These are phyloP conservation scores for Odontothrips loti DNA, from an alignment of 2,888 invertebrate genomes.

Conservation along the genomic window DNA sequence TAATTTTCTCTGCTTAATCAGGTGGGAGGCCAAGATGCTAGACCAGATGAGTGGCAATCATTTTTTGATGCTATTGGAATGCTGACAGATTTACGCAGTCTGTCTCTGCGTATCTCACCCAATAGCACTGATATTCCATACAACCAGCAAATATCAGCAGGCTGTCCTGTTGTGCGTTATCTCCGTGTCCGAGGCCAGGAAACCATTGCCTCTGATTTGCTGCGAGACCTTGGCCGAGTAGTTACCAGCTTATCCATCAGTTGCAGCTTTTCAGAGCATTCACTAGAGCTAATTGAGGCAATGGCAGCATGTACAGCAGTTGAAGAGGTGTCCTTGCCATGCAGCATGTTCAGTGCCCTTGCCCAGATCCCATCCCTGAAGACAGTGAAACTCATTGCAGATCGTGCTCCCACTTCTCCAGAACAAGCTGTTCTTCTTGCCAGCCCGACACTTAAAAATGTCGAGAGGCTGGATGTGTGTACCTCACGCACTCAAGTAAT, in stretches of 20 bases:
- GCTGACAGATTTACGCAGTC: constrained; percentile 1
- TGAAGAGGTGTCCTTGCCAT: background rate
- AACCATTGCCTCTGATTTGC: background rate
- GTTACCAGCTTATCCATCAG: background rate
- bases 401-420: background rate
- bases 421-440: background rate
- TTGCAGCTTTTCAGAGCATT: background rate
- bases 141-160: background rate
- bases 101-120: constrained; percentile 9
- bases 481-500: background rate
- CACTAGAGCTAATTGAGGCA: background rate
- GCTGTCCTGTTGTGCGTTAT: background rate
- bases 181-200: constrained; percentile 3
- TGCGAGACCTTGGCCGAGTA: background rate
- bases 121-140: background rate
- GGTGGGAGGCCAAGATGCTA: background rate
- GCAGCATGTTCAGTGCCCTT: background rate
- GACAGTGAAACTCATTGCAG: background rate
- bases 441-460: background rate
- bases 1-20: background rate
- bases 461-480: background rate
- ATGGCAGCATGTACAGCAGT: constrained; percentile 7
- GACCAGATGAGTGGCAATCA: background rate
- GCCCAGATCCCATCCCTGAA: background rate
- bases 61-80: background rate